Evolutionary conservation across 2,113 vertebrate species (phyloP), one percentile per base, ranked within the genome.

Genomic region (Ophthalmolycus amberensis): DNA sequence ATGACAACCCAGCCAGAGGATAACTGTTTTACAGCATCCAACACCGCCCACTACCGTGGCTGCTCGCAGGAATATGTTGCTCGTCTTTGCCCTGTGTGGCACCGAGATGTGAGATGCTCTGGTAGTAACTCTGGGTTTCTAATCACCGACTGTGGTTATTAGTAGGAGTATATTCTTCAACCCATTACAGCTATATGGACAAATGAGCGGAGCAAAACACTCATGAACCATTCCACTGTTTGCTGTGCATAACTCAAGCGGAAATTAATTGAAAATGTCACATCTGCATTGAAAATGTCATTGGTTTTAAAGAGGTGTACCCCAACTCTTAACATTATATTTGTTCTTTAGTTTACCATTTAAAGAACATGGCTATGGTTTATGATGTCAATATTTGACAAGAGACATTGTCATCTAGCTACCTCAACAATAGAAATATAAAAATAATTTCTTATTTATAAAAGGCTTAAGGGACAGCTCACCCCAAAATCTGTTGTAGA

Each of bases 1-100:
- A 95, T 96, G 94, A 92, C 95, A 90, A 95, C 94, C 76, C 88
- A 86, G 90, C 90, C 90, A 92, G 90, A 89, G 93, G 90, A 94
- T 93, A 94, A 93, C 91, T 87, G 87, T 92, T 93, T 93, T 92
- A 89, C 82, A 86, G 86, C 83, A 73, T 20, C 73, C 12, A 87
- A 74, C 20, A 71, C 5, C 34, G 4, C 5, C 34, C 34, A 34
- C 34, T 15, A 83, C 73, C 86, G 89, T 72, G 80, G 75, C 71
- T 82, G 82, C 76, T 60, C 79, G 34, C 18, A 46, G 63, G 88
- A 88, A 86, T 34, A 58, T 80, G 77, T 75, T 75, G 48, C 75
- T 83, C 29, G 16, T 81, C 15, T 67, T 40, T 77, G 67, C 72
- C 83, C 59, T 75, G 63, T 58, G 3, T n/a, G 59, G 38, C 48